Evolutionary conservation across 2,888 invertebrate genomes (phyloP), one percentile per base, ranked within the genome.

Genomic region (Oscheius sp.): DNA sequence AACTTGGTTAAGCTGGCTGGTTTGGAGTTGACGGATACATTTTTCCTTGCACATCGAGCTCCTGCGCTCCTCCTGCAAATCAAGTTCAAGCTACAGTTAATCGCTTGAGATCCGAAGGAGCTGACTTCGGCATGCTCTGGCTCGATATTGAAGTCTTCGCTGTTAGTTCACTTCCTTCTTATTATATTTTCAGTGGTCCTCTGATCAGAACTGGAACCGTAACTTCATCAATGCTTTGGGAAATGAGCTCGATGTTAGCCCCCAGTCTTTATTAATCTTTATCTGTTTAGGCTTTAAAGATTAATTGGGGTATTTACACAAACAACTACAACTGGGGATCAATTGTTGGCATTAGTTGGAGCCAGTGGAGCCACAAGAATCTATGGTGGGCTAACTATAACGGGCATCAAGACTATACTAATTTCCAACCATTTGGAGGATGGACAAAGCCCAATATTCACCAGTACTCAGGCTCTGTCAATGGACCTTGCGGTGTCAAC

Each of bases 331-430:
- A 78, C 63, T 79, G 79, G 79, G 69, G 68, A 38, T 68, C 64
- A 30, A 79, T 79, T 45, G 79, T 79, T 33, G 79, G 79, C 45
- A 59, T 73, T 54, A 70, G 72, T 59, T 80, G 76, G 73, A 71
- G 63, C 26, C 72, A 70, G 30, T 62, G 62, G 44, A 49, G 61
- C 26, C 38, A 67, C 30, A 61, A 68, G 26, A 71, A 71, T 14
- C 75, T 80, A 47, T 80, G 80, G 80, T 77, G 74, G 77, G 78
- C 78, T 1, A 71, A 70, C 51, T 79, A 79, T 70, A 71, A 75
- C 50, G 75, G 77, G 38, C 59, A 69, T 26, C 66, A 73, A 30
- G 59, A 67, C 44, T 65, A 61, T 36, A 24, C 57, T 41, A 59
- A 63, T 9, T 73, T 68, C 47, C 30, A 32, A n/a, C 66, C 67